A percentile compares a stretch with the other conserved stretches of the same genome.
Evolutionary conservation across 2,797 vertebrate genomes (phyloP).

Genomic region (Galagoides demidoff): DNA sequence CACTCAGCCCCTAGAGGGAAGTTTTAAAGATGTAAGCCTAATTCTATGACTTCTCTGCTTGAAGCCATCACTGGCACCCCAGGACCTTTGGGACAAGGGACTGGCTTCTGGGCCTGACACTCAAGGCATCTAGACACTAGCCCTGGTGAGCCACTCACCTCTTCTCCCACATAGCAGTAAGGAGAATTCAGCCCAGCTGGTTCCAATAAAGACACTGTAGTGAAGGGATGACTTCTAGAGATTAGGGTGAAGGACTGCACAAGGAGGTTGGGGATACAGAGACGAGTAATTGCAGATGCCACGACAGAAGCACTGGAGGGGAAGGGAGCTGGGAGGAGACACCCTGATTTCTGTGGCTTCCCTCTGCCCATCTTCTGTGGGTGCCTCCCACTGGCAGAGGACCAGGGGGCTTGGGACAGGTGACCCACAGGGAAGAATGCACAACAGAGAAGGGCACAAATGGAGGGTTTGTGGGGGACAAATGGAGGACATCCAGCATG

Average conservation of each 20-base stretch:
- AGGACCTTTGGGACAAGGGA: not conserved
- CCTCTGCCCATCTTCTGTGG: not conserved
- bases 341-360: not conserved
- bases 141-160: not conserved
- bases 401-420: not conserved
- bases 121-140: not conserved
- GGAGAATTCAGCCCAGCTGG: not conserved
- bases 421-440: too few species aligned
- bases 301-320: fast-evolving
- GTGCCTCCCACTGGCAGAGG: not conserved
- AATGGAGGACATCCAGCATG: not conserved
- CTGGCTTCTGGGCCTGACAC: not conserved
- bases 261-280: not conserved
- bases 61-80: not conserved
- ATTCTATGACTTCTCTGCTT: not conserved
- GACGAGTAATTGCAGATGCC: not conserved
- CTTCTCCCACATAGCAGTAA: not conserved
- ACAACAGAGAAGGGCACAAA: not conserved
- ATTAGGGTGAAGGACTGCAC: not conserved
- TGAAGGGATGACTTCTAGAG: not conserved
- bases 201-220: not conserved
- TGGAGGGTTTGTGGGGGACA: not conserved
- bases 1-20: not conserved
- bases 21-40: not conserved
- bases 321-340: not conserved